Percentiles rank a stretch among this genome's conserved stretches.
phyloP scores from a whole-genome alignment of 92 coral and sea anemone genomes.

The Porites divaricata region DNA sequence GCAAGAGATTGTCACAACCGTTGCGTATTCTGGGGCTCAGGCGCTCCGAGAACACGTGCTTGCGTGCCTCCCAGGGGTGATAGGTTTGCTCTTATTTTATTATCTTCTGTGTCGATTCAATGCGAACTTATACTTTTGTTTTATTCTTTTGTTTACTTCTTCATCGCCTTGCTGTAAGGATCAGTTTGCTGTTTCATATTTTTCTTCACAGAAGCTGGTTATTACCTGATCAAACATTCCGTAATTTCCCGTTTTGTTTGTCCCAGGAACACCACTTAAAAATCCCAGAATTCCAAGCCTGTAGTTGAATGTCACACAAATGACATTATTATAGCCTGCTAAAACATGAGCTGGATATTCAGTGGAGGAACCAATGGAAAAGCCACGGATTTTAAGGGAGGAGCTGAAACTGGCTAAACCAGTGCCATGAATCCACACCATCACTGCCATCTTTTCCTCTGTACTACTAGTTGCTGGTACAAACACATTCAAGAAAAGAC shows the following conservation, averaged over 20 bases:
- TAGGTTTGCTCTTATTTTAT: no score
- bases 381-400: conserved; percentile 3
- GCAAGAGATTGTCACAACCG: no score
- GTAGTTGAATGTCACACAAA: conserved; percentile 68
- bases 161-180: no score
- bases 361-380: conserved; percentile 42
- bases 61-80: no score
- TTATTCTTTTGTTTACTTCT: no score
- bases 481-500: conserved; percentile 62
- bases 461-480: conserved; percentile 38
- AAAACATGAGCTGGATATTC: conserved; percentile 53
- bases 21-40: no score
- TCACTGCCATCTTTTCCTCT: conserved; percentile 55
- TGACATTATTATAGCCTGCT: conserved; percentile 58
- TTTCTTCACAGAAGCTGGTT: no score
- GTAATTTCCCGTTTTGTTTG: conserved; percentile 64
- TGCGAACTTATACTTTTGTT: no score
- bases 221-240: conserved; percentile 79
- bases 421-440: conserved; percentile 79
- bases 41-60: no score
- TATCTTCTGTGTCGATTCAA: no score
- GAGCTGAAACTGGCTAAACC: no score
- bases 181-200: no score
- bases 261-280: conserved; percentile 64
- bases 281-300: conserved; percentile 69